These are phyloP conservation scores for Myzus persicae DNA, from an alignment of 1,140 invertebrate genomes.

Conservation along the genomic window DNA sequence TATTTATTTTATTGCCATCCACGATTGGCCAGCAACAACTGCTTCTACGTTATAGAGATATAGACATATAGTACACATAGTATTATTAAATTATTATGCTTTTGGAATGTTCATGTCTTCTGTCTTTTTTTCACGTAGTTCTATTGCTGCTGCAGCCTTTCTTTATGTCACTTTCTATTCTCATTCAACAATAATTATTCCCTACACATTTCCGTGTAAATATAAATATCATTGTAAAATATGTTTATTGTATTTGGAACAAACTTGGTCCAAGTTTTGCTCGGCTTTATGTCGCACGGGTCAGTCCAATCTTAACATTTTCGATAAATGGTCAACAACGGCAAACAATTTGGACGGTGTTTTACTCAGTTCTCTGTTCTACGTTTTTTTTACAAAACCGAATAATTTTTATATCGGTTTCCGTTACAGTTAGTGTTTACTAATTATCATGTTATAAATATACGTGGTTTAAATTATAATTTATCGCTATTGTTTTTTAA, in stretches of 20 bases:
- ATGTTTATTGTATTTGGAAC: too few relatives aligned
- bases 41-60: not conserved
- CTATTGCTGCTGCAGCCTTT: too few relatives aligned
- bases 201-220: not conserved
- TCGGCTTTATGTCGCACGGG: not conserved
- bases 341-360: not conserved
- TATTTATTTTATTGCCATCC: conserved; percentile 41
- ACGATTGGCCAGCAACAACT: not conserved
- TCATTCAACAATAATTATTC: not conserved
- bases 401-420: not conserved
- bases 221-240: too few relatives aligned
- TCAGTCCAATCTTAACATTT: too few relatives aligned
- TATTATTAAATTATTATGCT: not conserved
- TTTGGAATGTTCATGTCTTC: not conserved
- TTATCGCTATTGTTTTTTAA: not conserved
- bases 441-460: not conserved
- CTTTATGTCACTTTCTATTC: not conserved
- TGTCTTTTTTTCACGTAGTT: not conserved
- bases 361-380: not conserved
- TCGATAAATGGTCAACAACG: too few relatives aligned
- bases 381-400: not conserved
- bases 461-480: not conserved
- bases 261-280: too few relatives aligned
- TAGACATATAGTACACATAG: not conserved
- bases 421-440: not conserved